Evolutionary conservation across 2,888 invertebrate genomes (phyloP), one percentile per base, ranked within the genome.

Genomic region (Sphinx pinastri): DNA sequence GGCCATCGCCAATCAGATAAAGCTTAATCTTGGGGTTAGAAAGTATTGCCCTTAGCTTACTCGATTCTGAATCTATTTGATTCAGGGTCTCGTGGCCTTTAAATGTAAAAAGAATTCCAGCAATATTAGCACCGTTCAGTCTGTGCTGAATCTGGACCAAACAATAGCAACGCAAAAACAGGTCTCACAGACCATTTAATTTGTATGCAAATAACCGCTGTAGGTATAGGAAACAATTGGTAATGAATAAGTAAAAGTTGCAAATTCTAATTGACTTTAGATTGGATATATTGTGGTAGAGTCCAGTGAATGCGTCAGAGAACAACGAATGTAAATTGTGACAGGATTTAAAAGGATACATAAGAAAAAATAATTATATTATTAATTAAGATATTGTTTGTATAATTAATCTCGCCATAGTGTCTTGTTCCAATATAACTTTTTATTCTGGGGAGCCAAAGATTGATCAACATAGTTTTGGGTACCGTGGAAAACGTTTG

Each of bases 131-230:
- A 63, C 19, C 19, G 19, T 25, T 49, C 63, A 49, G 49, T 25
- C 13, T 63, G 13, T 7, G 16, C 49, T 49, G 16, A 31, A 25
- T 57, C 57, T 3, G 57, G 13, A 57, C 57, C 2, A 6, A 57
- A 19, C 63, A 63, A 63, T 63, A 63, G 49, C 49, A 7, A 6
- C 19, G 47, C 63, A 63, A 63, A 63, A 63, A 63, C 63, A 49
- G 63, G 49, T 63, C 63, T 63, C 13, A 63, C 49, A 49, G 13
- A 49, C 19, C 16, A 49, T 49, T 63, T 63, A 19, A 63, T 63
- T 63, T 63, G 49, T 63, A 49, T 49, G 49, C 63, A 63, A 49
- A 63, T 49, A 47, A 6, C 47, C 13, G 47, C n/a, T 19, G 49
- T 63, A 14, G 11, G 16, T 55, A 55, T 25, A 25, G 4, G 60